Conservation (phyloP, 1,140 invertebrate species). For the Nymphalis io region DNA sequence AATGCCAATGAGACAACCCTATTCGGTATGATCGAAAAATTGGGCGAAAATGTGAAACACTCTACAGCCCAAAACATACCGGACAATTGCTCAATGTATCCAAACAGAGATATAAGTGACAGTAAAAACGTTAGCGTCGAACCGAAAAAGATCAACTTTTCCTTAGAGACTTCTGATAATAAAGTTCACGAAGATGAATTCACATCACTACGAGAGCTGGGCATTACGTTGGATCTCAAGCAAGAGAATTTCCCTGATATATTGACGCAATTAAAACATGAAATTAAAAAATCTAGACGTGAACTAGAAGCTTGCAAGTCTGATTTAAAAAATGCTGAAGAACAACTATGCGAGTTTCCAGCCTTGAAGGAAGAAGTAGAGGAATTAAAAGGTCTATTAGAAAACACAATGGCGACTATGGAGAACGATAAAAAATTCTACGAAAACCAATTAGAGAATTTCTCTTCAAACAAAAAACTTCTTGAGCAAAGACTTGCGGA, state of each 20-base stretch:
- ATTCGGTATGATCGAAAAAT: constrained; percentile 58
- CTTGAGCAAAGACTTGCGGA: constrained; percentile 82
- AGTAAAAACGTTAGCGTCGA: constrained; percentile 69
- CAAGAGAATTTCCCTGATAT: constrained; percentile 74
- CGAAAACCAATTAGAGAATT: constrained; percentile 81
- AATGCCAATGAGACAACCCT: constrained; percentile 77
- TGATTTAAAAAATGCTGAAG: constrained; percentile 78
- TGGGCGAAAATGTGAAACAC: constrained; percentile 51
- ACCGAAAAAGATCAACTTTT: constrained; percentile 78
- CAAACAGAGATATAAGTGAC: constrained; percentile 70
- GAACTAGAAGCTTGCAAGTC: constrained; percentile 80
- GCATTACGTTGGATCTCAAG: constrained; percentile 66
- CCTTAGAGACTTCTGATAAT: constrained; percentile 63
- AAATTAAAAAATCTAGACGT: constrained; percentile 78
- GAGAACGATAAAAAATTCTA: constrained; percentile 82
- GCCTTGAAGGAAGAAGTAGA: constrained; percentile 82
- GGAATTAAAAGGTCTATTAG: constrained; percentile 78
- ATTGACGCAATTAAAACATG: constrained; percentile 80
- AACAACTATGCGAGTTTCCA: constrained; percentile 80
- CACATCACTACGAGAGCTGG: constrained; percentile 65
- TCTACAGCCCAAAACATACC: constrained; percentile 59
- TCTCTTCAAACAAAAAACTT: constrained; percentile 79
- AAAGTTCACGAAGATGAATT: constrained; percentile 54
- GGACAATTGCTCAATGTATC: constrained; percentile 78
- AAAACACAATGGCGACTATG: constrained; percentile 80